Percentiles rank a stretch among this genome's conserved stretches.
Conservation (phyloP, 2,888 invertebrate genomes). For the Rotaria magnacalcarata region DNA sequence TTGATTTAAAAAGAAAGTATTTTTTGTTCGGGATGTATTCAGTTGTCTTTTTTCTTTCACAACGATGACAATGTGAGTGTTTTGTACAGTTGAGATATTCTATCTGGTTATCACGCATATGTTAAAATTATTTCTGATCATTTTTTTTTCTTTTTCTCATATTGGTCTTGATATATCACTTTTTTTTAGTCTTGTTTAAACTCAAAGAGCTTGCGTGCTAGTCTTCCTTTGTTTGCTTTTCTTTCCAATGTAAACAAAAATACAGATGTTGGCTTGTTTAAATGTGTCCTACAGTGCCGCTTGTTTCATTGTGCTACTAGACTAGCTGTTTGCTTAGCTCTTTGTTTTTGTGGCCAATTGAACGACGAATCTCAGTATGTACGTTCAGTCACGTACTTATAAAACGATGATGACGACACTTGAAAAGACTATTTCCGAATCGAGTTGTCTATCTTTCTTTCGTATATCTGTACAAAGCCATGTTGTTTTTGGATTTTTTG, state of each 20-base stretch:
- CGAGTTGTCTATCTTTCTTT: not conserved
- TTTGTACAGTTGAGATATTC: constrained; percentile 9
- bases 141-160: not conserved
- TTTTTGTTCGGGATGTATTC: not conserved
- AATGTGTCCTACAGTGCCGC: not conserved
- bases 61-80: not conserved
- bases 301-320: not conserved
- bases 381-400: not conserved
- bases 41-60: not conserved
- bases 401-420: not conserved
- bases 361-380: not conserved
- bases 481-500: not conserved
- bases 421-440: not conserved
- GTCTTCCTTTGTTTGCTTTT: not conserved
- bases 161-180: not conserved
- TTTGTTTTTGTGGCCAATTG: not conserved
- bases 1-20: not conserved
- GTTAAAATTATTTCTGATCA: not conserved
- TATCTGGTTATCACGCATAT: not conserved
- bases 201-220: not conserved
- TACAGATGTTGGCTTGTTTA: not conserved
- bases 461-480: not conserved
- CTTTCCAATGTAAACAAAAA: not conserved
- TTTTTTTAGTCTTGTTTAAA: not conserved
- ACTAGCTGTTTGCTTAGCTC: not conserved